These are phyloP conservation scores for Scaptomyza hsui DNA, from an alignment of 1,140 invertebrate genomes.

Conservation along the genomic window DNA sequence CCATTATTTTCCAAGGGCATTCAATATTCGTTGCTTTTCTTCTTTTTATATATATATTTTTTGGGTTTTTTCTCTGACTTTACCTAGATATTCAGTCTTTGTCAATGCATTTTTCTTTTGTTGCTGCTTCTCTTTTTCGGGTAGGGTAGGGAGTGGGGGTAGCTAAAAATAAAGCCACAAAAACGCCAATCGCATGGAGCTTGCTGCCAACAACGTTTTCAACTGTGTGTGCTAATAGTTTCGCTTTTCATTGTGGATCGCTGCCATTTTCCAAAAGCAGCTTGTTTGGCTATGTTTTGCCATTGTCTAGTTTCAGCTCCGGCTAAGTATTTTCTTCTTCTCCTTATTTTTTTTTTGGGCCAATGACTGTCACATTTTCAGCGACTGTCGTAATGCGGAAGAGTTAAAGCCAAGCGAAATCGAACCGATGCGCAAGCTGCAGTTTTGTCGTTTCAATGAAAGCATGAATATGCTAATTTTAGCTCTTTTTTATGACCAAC, in stretches of 20 bases:
- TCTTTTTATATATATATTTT: constrained; percentile 23
- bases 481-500: constrained; percentile 43
- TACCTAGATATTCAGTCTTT: constrained; percentile 47
- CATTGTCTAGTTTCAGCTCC: constrained; percentile 34
- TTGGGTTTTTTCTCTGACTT: constrained; percentile 27
- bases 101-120: constrained; percentile 49
- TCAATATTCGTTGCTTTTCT: neutral
- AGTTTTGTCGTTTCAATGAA: constrained; percentile 53
- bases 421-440: constrained; percentile 30
- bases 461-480: constrained; percentile 74
- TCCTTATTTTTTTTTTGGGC: constrained; percentile 30
- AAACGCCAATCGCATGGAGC: constrained; percentile 32
- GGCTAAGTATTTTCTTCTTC: constrained; percentile 16
- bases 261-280: constrained; percentile 24
- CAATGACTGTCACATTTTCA: constrained; percentile 49
- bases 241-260: constrained; percentile 69
- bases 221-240: constrained; percentile 58
- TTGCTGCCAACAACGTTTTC: constrained; percentile 38
- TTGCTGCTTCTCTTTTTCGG: constrained; percentile 25
- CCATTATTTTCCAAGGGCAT: neutral
- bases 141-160: too few species aligned
- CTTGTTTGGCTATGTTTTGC: constrained; percentile 21
- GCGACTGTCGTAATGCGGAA: constrained; percentile 30
- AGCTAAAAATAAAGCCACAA: constrained; percentile 68
- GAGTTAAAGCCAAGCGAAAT: constrained; percentile 28